Evolutionary conservation across 2,113 vertebrate species (phyloP).

Genomic region (Dolichallabes microphthalmus): DNA sequence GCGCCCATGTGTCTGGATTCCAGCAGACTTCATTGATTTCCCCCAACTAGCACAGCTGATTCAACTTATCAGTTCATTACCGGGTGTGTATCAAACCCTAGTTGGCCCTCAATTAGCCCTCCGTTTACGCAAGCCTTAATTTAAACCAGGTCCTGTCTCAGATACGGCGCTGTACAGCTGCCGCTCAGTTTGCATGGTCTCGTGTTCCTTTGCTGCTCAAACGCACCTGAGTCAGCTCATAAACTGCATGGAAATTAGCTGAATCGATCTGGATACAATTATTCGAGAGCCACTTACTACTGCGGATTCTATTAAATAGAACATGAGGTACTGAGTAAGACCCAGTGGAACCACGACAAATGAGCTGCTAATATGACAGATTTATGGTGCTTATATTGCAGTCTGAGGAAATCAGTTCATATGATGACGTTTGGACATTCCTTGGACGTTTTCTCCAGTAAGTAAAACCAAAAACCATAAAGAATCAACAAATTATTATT

Average conservation of each 20-base stretch:
- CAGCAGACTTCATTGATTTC: not conserved
- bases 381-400: not conserved
- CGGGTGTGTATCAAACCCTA: slow-evolving; percentile 29
- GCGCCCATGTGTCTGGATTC: slow-evolving; percentile 1
- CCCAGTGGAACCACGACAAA: slow-evolving; percentile 15
- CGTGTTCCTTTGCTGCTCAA: not conserved
- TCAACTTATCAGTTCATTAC: slow-evolving; percentile 39
- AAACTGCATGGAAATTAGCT: slow-evolving; percentile 10
- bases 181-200: not conserved
- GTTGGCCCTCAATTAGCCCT: slow-evolving; percentile 5
- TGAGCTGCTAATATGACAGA: not conserved
- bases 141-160: slow-evolving; percentile 14
- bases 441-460: not conserved
- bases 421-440: too few relatives aligned
- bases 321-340: not conserved
- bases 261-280: not conserved
- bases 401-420: not conserved
- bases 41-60: slow-evolving; percentile 22
- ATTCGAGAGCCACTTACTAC: not conserved
- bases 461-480: not conserved
- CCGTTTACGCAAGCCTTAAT: slow-evolving; percentile 34
- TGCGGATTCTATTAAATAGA: not conserved
- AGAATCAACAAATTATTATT: not conserved
- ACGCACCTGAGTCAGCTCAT: not conserved
- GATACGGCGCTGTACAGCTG: not conserved